Evolutionary conservation across 2,113 vertebrate genomes (phyloP).

Genomic region (Lipophrys pholis): DNA sequence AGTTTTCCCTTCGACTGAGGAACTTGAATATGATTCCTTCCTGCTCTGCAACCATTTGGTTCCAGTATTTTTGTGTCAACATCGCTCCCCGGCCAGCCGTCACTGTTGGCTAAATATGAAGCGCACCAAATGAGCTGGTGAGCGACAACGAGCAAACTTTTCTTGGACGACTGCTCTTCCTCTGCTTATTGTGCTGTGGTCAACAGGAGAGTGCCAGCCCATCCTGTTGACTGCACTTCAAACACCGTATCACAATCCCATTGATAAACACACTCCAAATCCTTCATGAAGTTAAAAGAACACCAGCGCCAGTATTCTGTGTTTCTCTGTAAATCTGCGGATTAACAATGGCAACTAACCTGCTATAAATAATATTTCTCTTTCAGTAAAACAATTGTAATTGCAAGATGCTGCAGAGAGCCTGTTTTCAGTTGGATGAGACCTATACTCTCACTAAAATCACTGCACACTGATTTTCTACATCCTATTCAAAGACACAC

Average conservation of each 20-base stretch:
- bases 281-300: constrained; percentile 3
- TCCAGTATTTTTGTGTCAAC: constrained; percentile 21
- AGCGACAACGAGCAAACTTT: constrained; percentile 65
- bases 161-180: constrained; percentile 38
- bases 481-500: too few species aligned
- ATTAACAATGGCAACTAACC: neutral
- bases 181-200: constrained; percentile 66
- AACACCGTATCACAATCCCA: constrained; percentile 56
- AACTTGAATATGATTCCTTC: neutral
- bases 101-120: constrained; percentile 64
- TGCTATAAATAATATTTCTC: too few species aligned
- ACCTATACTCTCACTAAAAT: too few species aligned
- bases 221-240: constrained; percentile 80
- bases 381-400: too few species aligned
- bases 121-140: constrained; percentile 41
- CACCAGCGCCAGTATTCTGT: constrained; percentile 12
- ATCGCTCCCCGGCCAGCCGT: constrained; percentile 15
- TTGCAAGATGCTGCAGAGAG: too few species aligned
- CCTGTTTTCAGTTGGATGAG: too few species aligned
- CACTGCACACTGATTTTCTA: too few species aligned
- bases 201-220: constrained; percentile 57
- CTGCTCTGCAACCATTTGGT: constrained; percentile 7
- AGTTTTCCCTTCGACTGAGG: neutral
- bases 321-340: neutral
- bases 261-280: constrained; percentile 16